These are phyloP conservation scores for Nasua narica DNA, from an alignment of 2,797 vertebrate species.

Conservation along the genomic window DNA sequence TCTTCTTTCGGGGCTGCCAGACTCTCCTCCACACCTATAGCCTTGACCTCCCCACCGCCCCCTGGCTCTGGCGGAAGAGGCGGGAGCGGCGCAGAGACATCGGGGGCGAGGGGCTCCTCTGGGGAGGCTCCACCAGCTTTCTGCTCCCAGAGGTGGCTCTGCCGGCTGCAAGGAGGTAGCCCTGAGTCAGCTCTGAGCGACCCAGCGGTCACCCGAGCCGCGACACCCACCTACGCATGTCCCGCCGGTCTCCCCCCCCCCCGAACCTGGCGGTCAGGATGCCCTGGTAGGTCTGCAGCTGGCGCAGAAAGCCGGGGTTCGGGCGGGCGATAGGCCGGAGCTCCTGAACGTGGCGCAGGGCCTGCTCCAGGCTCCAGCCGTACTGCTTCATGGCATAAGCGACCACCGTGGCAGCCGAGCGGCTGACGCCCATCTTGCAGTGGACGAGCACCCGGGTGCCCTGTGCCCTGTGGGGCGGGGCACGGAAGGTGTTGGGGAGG, in stretches of 20 bases:
- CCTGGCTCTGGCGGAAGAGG: constrained; percentile 48
- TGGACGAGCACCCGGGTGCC: constrained; percentile 92
- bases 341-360: constrained; percentile 87
- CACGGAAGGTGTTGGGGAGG: not conserved
- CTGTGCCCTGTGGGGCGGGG: constrained; percentile 79
- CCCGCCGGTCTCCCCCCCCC: fast-evolving
- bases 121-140: constrained; percentile 57
- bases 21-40: not conserved
- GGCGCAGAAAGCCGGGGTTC: constrained; percentile 94
- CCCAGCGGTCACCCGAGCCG: fast-evolving
- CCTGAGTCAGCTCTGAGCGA: not conserved
- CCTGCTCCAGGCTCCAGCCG: constrained; percentile 89
- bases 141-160: constrained; percentile 91
- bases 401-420: constrained; percentile 94
- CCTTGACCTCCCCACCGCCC: constrained; percentile 52
- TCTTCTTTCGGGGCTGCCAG: not conserved
- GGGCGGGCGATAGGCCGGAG: constrained; percentile 90
- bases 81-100: not conserved
- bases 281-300: constrained; percentile 95
- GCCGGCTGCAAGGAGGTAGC: constrained; percentile 84
- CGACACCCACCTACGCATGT: fast-evolving
- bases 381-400: constrained; percentile 97
- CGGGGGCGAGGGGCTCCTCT: constrained; percentile 57
- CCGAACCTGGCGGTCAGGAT: constrained; percentile 93
- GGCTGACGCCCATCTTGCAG: constrained; percentile 98